Base-by-base conservation (phyloP, 1,140 invertebrate species). In the Bombyx mandarina region DNA sequence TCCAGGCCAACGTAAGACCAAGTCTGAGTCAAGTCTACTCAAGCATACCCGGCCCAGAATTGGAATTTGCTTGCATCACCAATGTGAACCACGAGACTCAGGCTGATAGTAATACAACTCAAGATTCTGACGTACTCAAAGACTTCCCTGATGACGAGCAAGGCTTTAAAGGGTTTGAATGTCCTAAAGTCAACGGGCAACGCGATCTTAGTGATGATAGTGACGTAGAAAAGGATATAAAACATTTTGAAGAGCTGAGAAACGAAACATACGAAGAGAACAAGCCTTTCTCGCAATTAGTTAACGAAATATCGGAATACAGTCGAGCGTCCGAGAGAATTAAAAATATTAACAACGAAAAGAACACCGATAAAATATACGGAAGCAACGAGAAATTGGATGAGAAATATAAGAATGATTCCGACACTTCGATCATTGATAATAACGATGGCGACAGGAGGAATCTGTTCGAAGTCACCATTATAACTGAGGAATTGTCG, bases 1-100 rank as follows among this genome's bases (percentile, higher is more conserved):
- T 88, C 60, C 80, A 88, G 65, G 79, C 85, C 4, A 88, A 88
- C 58, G 78, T 88, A 2, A 77, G 83, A 45, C 84, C 86, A 4
- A 85, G 76, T 69, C 64, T 84, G 18, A 88, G 85, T 60, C 82
- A 85, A 64, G 80, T 86, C 0, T 88, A 82, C 58, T 88, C 86
- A 7, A 86, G 73, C 57, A 75, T 87, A 43, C 75, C 85, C 35
- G 88, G 88, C 3, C 86, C 88, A 0, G 88, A 89, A 61, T 58
- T 89, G 43, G 83, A 88, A 58, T 86, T 89, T 56, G 79, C 82
- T 18, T 89, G 86, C 58, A 57, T 78, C 26, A 69, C 67, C 10
- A 77, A 69, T 55, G 61, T 63, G 12, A 51, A 51, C n/a, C 50
- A 22, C 7, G 50, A 51, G 18, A 18, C 10, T 7, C 18, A 26